Percentiles rank a stretch among this genome's conserved stretches.
These are phyloP conservation scores for Melinaea marsaeus DNA, from an alignment of 2,888 invertebrate genomes.

Conservation along the genomic window DNA sequence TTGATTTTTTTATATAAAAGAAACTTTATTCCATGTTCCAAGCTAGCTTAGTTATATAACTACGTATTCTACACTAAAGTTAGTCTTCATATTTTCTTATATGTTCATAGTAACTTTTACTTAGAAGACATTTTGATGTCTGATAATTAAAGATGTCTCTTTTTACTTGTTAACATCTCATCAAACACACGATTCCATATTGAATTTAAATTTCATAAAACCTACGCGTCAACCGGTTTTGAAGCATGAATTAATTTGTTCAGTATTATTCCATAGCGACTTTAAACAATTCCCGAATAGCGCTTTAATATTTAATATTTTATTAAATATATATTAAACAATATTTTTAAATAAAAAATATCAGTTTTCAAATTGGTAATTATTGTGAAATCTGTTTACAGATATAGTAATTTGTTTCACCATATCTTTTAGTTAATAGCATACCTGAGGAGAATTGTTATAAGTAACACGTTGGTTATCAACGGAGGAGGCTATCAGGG, in stretches of 20 bases:
- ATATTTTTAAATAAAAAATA: neutral
- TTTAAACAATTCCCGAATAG: neutral
- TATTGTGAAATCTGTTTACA: neutral
- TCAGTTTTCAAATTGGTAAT: neutral
- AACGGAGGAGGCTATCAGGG: constrained; percentile 66
- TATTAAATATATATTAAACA: neutral
- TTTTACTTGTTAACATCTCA: too few relatives aligned
- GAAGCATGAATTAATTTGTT: neutral
- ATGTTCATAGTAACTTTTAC: too few relatives aligned
- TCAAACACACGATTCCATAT: neutral
- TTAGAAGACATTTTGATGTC: too few relatives aligned
- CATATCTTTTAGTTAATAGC: constrained; percentile 23
- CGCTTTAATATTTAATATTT: neutral
- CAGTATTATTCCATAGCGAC: neutral
- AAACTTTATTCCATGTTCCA: too few relatives aligned
- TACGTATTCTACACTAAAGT: too few relatives aligned
- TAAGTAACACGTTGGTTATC: constrained; percentile 66
- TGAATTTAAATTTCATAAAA: constrained; percentile 5
- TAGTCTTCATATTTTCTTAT: too few relatives aligned
- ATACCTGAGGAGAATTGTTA: constrained; percentile 62
- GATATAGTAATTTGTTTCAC: neutral
- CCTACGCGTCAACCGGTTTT: constrained; percentile 9
- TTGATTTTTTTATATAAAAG: too few relatives aligned
- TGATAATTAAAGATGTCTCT: too few relatives aligned
- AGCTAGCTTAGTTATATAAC: too few relatives aligned